A percentile compares a stretch with the other conserved stretches of the same genome.
Conservation (phyloP, 2,888 invertebrate species). For the Mantis religiosa region DNA sequence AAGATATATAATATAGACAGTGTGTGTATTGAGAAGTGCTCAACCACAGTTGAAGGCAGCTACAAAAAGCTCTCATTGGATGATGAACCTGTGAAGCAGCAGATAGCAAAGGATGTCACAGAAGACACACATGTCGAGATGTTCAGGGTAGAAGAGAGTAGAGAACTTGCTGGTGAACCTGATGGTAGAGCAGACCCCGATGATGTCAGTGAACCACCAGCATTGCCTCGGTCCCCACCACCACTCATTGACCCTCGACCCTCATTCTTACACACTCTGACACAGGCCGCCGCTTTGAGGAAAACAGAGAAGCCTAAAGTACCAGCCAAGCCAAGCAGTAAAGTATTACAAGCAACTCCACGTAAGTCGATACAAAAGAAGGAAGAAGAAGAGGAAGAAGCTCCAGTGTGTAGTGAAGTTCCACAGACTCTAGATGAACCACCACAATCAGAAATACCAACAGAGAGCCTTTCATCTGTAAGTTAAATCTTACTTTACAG, state of each 20-base stretch:
- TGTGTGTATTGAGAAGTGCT: not conserved
- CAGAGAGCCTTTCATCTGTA: not conserved
- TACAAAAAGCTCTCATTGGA: not conserved
- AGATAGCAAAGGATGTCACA: not conserved
- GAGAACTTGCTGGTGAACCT: conserved; percentile 79
- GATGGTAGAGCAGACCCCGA: conserved; percentile 84
- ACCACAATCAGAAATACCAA: not conserved
- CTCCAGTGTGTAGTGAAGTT: not conserved
- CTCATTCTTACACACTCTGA: conserved; percentile 68
- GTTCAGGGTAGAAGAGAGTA: conserved; percentile 51
- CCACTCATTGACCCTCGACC: conserved; percentile 54
- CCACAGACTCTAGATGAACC: not conserved
- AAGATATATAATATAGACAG: not conserved
- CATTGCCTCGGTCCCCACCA: conserved; percentile 65
- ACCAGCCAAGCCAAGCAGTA: conserved; percentile 33
- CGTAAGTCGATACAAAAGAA: not conserved
- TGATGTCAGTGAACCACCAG: conserved; percentile 62
- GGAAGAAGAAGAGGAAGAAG: not conserved
- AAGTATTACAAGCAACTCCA: conserved; percentile 23
- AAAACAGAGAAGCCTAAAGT: conserved; percentile 35
- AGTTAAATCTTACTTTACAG: not conserved
- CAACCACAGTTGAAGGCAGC: not conserved
- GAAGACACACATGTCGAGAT: conserved; percentile 37
- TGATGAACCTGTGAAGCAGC: not conserved
- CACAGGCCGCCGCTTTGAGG: conserved; percentile 42